phyloP scores from a whole-genome alignment of 2,797 vertebrate genomes.

The Argyrosomus regius region DNA sequence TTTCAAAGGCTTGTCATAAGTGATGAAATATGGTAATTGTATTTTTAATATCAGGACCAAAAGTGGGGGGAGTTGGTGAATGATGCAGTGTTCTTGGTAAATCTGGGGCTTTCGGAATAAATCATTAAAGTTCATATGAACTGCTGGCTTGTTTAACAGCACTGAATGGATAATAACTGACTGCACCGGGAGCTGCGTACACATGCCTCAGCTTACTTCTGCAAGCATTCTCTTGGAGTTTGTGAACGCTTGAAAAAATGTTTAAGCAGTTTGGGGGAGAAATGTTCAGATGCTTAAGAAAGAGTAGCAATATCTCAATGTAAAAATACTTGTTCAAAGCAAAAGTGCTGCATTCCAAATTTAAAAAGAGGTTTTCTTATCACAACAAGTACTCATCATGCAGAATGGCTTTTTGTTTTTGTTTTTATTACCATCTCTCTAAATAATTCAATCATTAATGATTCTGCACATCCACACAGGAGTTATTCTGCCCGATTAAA shows the following conservation, averaged over 20 bases:
- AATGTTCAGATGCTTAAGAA: not conserved
- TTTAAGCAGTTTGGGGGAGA: not conserved
- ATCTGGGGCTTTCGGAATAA: slow-evolving; percentile 44
- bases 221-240: not conserved
- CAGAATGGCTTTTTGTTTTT: not conserved
- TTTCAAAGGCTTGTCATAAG: slow-evolving; percentile 72
- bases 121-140: slow-evolving; percentile 47
- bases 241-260: slow-evolving; percentile 8
- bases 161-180: slow-evolving; percentile 22
- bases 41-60: slow-evolving; percentile 72
- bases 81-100: slow-evolving; percentile 43
- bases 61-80: slow-evolving; percentile 36
- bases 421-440: not conserved
- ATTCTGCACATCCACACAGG: not conserved
- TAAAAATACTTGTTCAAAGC: not conserved
- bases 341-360: no score
- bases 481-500: not conserved
- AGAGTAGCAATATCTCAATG: not conserved
- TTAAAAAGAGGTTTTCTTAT: not conserved
- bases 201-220: not conserved
- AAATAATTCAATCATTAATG: not conserved
- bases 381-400: not conserved
- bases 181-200: slow-evolving; percentile 12
- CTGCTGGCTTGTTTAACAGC: slow-evolving; percentile 34
- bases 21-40: slow-evolving; percentile 81